These are phyloP conservation scores for Cynopterus brachyotis DNA, from an alignment of 2,113 vertebrate genomes.

Conservation along the genomic window DNA sequence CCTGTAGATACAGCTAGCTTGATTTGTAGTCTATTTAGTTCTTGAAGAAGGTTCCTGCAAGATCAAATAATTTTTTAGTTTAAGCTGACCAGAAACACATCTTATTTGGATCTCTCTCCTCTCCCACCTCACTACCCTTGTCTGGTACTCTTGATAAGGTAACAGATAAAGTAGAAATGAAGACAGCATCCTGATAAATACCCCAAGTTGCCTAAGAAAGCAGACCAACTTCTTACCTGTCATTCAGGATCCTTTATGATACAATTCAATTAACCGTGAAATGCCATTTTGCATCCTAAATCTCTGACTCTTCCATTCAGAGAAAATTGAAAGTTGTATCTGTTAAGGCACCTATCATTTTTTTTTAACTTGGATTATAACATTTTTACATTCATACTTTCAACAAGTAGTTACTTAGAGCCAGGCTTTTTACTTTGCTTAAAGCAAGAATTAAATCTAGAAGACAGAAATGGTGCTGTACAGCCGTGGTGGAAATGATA, in stretches of 20 bases:
- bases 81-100: neutral
- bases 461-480: neutral
- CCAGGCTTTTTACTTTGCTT: neutral
- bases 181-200: neutral
- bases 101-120: neutral
- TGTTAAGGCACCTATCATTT: neutral
- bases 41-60: neutral
- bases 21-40: neutral
- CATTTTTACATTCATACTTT: neutral
- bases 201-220: neutral
- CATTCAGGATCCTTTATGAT: neutral
- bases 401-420: neutral
- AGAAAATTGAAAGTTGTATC: neutral
- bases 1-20: neutral
- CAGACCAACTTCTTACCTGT: neutral
- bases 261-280: neutral
- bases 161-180: neutral
- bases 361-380: neutral
- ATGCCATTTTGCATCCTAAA: neutral
- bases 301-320: neutral
- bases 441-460: neutral
- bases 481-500: neutral
- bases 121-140: no score
- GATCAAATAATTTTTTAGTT: neutral
- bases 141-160: neutral